phyloP scores from a whole-genome alignment of 2,888 invertebrate species.

The Tenthredo amoena region DNA sequence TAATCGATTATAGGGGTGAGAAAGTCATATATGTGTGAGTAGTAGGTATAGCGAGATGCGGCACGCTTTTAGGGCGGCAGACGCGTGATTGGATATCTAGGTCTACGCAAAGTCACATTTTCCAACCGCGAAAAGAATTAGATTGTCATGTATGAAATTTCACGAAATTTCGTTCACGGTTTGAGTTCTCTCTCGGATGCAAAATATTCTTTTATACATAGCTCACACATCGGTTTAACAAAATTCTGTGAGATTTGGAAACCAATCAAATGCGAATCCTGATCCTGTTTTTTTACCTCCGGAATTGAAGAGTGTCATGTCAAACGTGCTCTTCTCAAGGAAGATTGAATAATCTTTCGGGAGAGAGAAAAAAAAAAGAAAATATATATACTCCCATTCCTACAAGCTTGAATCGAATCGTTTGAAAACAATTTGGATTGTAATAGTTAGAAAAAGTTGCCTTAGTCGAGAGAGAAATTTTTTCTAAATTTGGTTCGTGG shows the following conservation, averaged over 20 bases:
- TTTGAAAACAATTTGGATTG: too few species aligned
- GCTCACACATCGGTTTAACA: not conserved
- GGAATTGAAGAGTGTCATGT: not conserved
- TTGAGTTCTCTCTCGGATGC: not conserved
- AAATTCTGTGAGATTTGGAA: not conserved
- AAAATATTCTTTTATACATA: not conserved
- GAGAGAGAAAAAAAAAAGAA: not conserved
- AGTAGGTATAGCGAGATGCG: not conserved
- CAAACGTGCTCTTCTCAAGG: too few species aligned
- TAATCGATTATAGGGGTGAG: conserved; percentile 39
- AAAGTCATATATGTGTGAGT: not conserved
- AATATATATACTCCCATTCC: not conserved
- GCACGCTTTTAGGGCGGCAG: conserved; percentile 11
- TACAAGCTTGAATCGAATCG: too few species aligned
- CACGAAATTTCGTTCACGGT: not conserved
- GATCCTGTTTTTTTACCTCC: not conserved
- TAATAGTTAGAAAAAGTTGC: too few species aligned
- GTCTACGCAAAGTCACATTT: not conserved
- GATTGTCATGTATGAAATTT: not conserved
- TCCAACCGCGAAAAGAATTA: not conserved
- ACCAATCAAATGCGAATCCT: not conserved
- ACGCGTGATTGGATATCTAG: conserved; percentile 8
- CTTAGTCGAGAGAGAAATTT: too few species aligned
- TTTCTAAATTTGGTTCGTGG: too few species aligned
- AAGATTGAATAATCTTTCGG: too few species aligned